Evolutionary conservation across 2,113 vertebrate species (phyloP).

Genomic region (Rhea pennata): DNA sequence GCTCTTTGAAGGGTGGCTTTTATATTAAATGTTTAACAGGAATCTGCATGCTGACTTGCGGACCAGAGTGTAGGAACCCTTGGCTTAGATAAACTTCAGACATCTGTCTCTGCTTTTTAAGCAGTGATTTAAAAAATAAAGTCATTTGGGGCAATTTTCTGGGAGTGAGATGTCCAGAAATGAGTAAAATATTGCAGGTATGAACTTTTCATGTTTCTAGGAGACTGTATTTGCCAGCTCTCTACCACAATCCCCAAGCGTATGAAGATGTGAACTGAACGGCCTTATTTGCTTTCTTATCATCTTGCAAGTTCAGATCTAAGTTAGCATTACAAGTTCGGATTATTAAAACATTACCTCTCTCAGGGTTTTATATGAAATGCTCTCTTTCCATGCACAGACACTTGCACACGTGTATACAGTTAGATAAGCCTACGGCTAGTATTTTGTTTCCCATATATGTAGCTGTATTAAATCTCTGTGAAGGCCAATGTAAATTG

Average conservation of each 20-base stretch:
- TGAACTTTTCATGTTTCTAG: background rate
- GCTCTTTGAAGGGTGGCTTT: background rate
- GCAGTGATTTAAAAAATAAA: background rate
- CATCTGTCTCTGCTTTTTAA: background rate
- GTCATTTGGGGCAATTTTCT: background rate
- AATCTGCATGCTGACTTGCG: background rate
- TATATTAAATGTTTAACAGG: background rate
- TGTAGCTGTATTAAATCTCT: background rate
- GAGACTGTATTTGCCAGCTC: background rate
- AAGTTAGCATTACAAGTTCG: background rate
- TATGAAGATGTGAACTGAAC: background rate
- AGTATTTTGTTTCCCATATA: background rate
- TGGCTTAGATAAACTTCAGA: background rate
- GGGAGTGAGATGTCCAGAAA: background rate
- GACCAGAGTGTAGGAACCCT: background rate
- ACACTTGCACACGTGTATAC: accelerated
- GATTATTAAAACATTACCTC: background rate
- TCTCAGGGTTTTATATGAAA: background rate
- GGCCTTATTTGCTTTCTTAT: background rate
- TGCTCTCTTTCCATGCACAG: background rate
- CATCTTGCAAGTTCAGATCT: background rate
- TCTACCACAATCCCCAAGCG: background rate
- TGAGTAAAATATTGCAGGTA: background rate
- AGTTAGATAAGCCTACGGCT: background rate
- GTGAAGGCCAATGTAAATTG: background rate